phyloP scores from a whole-genome alignment of 2,888 invertebrate genomes.

The Agapetus fuscipes region DNA sequence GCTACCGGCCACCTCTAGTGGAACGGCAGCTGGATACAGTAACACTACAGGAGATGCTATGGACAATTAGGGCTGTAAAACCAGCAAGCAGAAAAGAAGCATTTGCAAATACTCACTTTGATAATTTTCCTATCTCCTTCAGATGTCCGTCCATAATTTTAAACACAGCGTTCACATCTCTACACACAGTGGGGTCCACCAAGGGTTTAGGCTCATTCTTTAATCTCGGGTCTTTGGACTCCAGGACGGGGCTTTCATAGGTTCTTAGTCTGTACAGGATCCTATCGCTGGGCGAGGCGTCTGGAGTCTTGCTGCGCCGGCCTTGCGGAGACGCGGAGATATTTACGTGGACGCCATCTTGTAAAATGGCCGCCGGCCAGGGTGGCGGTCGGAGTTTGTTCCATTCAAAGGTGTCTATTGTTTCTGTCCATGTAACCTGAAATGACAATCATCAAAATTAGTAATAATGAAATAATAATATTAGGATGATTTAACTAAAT shows the following conservation, averaged over 20 bases:
- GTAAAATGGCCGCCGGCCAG: slow-evolving; percentile 8
- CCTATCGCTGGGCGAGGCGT: slow-evolving; percentile 5
- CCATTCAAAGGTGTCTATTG: slow-evolving; percentile 13
- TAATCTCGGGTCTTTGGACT: slow-evolving; percentile 1
- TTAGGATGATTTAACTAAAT: too few species aligned
- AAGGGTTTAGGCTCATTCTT: slow-evolving; percentile 4
- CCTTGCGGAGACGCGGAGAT: not conserved
- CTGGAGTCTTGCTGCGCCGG: slow-evolving; percentile 6
- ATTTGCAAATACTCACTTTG: slow-evolving; percentile 15
- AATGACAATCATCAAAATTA: slow-evolving; percentile 3
- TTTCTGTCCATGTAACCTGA: slow-evolving; percentile 17
- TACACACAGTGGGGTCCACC: slow-evolving; percentile 10
- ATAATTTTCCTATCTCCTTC: slow-evolving; percentile 8
- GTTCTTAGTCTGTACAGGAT: slow-evolving; percentile 14
- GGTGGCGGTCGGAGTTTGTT: slow-evolving; percentile 8
- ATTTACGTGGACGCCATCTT: not conserved
- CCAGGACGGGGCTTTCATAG: slow-evolving; percentile 14
- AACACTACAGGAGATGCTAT: too few species aligned
- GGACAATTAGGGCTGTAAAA: too few species aligned
- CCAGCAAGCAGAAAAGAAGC: too few species aligned
- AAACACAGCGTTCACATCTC: slow-evolving; percentile 8
- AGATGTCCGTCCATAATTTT: slow-evolving; percentile 12
- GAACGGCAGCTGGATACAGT: too few species aligned
- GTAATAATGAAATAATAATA: too few species aligned
- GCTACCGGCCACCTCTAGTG: too few species aligned